Conservation (phyloP, 2,888 invertebrate genomes). For the Patella ulyssiponensis region DNA sequence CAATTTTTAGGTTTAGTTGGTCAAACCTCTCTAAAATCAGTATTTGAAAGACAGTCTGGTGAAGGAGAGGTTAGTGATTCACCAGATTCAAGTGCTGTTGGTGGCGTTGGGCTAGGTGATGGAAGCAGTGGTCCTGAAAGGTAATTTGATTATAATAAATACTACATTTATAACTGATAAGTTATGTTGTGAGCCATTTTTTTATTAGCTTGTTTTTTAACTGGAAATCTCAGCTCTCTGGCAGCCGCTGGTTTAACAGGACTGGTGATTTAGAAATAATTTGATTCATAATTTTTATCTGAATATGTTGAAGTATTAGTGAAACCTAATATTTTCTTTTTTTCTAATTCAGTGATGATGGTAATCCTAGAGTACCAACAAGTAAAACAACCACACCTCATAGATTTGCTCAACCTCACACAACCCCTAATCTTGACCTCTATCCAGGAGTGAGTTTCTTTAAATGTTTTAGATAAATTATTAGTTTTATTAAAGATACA, state of each 20-base stretch:
- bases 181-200: too few species aligned
- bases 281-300: too few species aligned
- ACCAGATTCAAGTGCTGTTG: slow-evolving; percentile 48
- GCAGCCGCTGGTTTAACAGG: too few species aligned
- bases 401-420: not conserved
- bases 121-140: slow-evolving; percentile 57
- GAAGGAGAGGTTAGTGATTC: slow-evolving; percentile 57
- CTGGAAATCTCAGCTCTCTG: too few species aligned
- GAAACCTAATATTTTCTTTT: too few species aligned
- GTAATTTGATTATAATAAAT: slow-evolving; percentile 26
- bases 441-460: too few species aligned
- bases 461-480: too few species aligned
- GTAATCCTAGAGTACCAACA: not conserved
- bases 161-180: not conserved
- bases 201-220: too few species aligned
- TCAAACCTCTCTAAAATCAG: not conserved
- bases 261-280: too few species aligned
- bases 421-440: too few species aligned
- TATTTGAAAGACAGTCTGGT: slow-evolving; percentile 51
- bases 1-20: slow-evolving; percentile 10
- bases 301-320: too few species aligned
- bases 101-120: slow-evolving; percentile 58
- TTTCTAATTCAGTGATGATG: not conserved
- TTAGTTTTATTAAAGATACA: too few species aligned
- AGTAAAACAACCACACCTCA: not conserved